Evolutionary conservation across 2,797 vertebrate species (phyloP).

Genomic region (Pagetopsis macropterus): DNA sequence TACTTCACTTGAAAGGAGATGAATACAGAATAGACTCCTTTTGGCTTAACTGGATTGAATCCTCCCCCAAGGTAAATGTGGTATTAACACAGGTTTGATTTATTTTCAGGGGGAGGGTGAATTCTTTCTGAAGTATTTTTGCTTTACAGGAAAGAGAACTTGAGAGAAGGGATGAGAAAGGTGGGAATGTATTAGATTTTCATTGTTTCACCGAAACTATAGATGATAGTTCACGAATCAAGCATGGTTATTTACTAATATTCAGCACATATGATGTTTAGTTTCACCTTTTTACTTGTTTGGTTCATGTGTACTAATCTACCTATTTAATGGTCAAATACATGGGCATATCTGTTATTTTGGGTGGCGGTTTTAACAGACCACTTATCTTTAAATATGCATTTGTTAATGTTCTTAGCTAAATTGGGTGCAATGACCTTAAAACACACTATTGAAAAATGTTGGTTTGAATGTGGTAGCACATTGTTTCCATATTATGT

Average conservation of each 20-base stretch:
- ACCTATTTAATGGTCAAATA: no score
- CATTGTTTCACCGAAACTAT: not conserved
- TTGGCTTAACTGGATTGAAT: not conserved
- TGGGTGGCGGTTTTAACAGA: not conserved
- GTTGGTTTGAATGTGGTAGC: not conserved
- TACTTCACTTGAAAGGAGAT: conserved; percentile 2
- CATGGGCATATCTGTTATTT: not conserved
- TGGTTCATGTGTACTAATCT: no score
- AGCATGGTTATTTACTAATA: no score
- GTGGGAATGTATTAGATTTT: not conserved
- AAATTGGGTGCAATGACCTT: no score
- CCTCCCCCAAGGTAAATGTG: not conserved
- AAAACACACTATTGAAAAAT: no score
- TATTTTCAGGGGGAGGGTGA: not conserved
- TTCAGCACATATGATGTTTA: no score
- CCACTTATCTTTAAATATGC: not conserved
- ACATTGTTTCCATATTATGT: not conserved
- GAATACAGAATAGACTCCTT: conserved; percentile 1
- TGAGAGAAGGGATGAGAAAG: no score
- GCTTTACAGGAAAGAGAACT: no score
- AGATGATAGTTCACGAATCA: not conserved
- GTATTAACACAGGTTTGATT: not conserved
- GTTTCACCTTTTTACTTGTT: no score
- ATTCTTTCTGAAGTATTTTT: no score
- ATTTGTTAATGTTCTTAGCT: no score